These are phyloP conservation scores for Phengaris alcon DNA, from an alignment of 2,888 invertebrate genomes.

Conservation along the genomic window DNA sequence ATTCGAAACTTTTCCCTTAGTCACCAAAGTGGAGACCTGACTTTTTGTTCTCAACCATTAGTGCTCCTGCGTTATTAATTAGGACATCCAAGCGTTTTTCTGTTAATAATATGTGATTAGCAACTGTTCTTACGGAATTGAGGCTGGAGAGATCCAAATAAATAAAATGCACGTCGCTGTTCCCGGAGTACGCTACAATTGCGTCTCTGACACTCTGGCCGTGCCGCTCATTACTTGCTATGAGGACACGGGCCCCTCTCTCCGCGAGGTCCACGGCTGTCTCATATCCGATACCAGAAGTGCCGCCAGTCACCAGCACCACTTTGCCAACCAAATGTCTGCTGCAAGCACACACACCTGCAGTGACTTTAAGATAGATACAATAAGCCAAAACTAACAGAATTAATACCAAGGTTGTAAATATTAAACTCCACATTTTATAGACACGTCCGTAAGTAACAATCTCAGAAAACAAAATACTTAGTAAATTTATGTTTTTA, in stretches of 20 bases:
- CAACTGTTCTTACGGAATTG: slow-evolving; percentile 78
- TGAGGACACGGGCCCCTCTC: slow-evolving; percentile 85
- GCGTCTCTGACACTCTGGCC: slow-evolving; percentile 74
- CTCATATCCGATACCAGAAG: slow-evolving; percentile 77
- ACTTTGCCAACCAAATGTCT: no score
- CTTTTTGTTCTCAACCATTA: slow-evolving; percentile 51
- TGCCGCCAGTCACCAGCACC: no score
- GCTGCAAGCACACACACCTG: no score
- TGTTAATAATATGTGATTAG: slow-evolving; percentile 67
- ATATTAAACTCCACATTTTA: no score
- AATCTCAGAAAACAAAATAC: no score
- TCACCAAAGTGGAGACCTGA: slow-evolving; percentile 46
- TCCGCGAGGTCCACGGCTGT: slow-evolving; percentile 83
- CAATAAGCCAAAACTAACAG: no score
- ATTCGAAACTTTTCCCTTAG: no score
- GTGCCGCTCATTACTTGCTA: slow-evolving; percentile 85
- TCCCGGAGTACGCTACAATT: slow-evolving; percentile 44
- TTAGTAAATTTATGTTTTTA: no score
- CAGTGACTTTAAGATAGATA: no score
- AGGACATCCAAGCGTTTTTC: slow-evolving; percentile 76
- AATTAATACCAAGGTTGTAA: no score
- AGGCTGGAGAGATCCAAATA: slow-evolving; percentile 71
- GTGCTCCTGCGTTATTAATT: slow-evolving; percentile 79
- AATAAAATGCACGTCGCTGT: slow-evolving; percentile 52
- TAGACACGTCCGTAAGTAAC: no score